Evolutionary conservation across 1,140 invertebrate genomes (phyloP).

Genomic region (Lepidurus packardi): DNA sequence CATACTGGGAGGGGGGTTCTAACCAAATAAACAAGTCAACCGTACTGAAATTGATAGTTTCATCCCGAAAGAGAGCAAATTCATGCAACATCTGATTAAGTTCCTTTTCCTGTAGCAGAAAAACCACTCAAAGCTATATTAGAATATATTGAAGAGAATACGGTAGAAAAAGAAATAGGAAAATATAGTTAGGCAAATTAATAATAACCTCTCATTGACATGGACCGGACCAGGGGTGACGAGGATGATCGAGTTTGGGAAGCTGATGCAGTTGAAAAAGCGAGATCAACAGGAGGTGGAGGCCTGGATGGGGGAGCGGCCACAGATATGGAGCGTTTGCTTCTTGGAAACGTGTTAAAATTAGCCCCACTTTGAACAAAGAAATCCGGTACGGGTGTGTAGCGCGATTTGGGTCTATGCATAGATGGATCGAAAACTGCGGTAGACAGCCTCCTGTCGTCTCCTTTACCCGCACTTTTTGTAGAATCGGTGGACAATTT

Average conservation of each 20-base stretch:
- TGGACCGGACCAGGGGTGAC: background rate
- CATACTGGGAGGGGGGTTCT: conserved; percentile 22
- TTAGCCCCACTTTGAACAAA: background rate
- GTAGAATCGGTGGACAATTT: conserved; percentile 24
- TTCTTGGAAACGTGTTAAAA: conserved; percentile 27
- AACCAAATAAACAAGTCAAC: conserved; percentile 20
- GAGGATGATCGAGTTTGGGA: conserved; percentile 10
- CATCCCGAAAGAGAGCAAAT: background rate
- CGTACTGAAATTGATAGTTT: conserved; percentile 1
- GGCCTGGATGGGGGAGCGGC: conserved; percentile 32
- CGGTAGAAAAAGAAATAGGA: background rate
- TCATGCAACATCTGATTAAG: background rate
- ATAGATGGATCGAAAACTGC: conserved; percentile 59
- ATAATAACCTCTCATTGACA: conserved; percentile 1
- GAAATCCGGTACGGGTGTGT: conserved; percentile 53
- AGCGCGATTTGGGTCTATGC: conserved; percentile 67
- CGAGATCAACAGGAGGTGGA: conserved; percentile 34
- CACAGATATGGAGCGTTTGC: conserved; percentile 29
- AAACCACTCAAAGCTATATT: background rate
- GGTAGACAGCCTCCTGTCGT: conserved; percentile 27
- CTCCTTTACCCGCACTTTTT: conserved; percentile 19
- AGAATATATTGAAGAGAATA: background rate
- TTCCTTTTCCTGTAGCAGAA: background rate
- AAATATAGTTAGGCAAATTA: background rate
- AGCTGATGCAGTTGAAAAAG: conserved; percentile 31